A percentile compares a stretch with the other conserved stretches of the same genome.
Evolutionary conservation across 1,140 invertebrate species (phyloP).

Genomic region (Pachyrhynchus sulphureomaculatus): DNA sequence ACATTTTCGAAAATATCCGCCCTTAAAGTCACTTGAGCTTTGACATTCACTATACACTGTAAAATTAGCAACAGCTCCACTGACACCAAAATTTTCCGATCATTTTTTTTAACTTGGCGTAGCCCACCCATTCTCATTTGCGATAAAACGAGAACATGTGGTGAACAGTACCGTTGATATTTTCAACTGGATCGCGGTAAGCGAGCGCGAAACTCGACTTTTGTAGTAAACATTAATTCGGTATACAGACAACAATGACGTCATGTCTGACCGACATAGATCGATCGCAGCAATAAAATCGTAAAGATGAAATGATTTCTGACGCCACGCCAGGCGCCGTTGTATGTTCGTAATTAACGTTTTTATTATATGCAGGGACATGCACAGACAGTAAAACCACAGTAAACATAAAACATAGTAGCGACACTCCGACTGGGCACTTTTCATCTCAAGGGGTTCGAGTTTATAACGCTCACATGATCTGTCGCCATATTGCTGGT

Average conservation of each 20-base stretch:
- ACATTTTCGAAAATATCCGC: not conserved
- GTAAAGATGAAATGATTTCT: not conserved
- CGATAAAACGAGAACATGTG: slow-evolving; percentile 18
- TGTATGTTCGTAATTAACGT: no score
- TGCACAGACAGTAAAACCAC: no score
- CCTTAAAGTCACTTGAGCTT: not conserved
- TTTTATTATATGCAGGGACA: no score
- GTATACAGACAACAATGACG: slow-evolving; percentile 33
- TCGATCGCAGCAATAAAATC: slow-evolving; percentile 23
- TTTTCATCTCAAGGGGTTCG: no score
- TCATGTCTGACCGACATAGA: slow-evolving; percentile 22
- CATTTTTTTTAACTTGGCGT: not conserved
- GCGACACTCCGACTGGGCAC: no score
- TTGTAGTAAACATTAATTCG: slow-evolving; percentile 41
- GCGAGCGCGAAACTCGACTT: slow-evolving; percentile 5
- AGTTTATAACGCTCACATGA: no score
- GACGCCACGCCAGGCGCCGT: no score
- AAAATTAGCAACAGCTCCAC: not conserved
- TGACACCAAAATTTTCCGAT: not conserved
- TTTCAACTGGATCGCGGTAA: slow-evolving; percentile 12
- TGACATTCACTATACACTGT: not conserved
- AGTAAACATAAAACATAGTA: no score
- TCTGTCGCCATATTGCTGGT: no score
- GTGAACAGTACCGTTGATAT: slow-evolving; percentile 19
- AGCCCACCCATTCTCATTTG: slow-evolving; percentile 14